These are phyloP conservation scores for Petrolisthes manimaculis DNA, from an alignment of 2,888 invertebrate genomes.

Conservation along the genomic window DNA sequence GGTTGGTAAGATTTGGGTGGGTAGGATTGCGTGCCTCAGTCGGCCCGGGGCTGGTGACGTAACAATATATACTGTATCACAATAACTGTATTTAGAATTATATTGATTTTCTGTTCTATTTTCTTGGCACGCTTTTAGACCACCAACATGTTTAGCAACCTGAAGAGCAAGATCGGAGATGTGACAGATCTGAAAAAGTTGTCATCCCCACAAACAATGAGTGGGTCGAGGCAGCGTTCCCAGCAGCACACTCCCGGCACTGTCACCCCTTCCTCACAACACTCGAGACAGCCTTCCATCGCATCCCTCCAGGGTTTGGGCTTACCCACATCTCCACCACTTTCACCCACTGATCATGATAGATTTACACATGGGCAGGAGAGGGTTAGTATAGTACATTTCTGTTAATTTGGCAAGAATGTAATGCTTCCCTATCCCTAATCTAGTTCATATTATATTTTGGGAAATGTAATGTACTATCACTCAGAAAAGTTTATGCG, in stretches of 20 bases:
- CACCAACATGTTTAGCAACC: constrained; percentile 56
- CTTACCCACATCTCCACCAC: constrained; percentile 34
- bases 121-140: neutral
- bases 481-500: neutral
- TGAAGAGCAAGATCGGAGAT: constrained; percentile 63
- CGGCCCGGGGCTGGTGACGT: too few relatives aligned
- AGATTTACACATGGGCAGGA: neutral
- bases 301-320: constrained; percentile 48
- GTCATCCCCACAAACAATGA: constrained; percentile 47
- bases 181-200: constrained; percentile 62
- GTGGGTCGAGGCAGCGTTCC: constrained; percentile 61
- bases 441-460: neutral
- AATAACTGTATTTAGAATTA: too few relatives aligned
- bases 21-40: too few relatives aligned
- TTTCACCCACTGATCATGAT: constrained; percentile 36
- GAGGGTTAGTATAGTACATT: constrained; percentile 24
- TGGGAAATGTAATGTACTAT: neutral
- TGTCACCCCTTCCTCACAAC: constrained; percentile 47
- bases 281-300: constrained; percentile 48
- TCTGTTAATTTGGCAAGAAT: too few relatives aligned
- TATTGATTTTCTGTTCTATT: neutral
- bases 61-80: too few relatives aligned
- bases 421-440: too few relatives aligned
- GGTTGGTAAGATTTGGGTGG: too few relatives aligned
- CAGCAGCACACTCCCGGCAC: constrained; percentile 58